These are phyloP conservation scores for Eristalis intricaria DNA, from an alignment of 2,888 invertebrate species.

Conservation along the genomic window DNA sequence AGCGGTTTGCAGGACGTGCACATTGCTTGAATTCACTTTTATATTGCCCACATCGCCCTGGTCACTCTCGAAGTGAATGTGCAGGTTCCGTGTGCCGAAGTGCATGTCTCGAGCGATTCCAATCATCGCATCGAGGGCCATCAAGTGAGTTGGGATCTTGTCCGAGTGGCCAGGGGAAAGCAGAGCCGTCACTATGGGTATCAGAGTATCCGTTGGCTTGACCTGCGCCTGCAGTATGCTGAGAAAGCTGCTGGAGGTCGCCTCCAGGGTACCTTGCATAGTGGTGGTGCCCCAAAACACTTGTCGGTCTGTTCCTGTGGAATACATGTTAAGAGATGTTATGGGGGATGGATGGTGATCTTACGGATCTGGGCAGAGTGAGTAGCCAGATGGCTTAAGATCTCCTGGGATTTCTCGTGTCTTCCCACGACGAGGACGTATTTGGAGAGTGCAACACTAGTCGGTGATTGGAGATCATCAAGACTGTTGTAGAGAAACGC, in stretches of 20 bases:
- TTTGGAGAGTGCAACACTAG: not conserved
- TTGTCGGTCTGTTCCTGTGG: not conserved
- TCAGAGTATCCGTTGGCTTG: constrained; percentile 75
- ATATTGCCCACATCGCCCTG: constrained; percentile 81
- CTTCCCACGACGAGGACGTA: constrained; percentile 35
- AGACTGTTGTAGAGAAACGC: constrained; percentile 8
- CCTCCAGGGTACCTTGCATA: constrained; percentile 72
- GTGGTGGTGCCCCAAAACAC: not conserved
- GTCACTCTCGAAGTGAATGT: constrained; percentile 75
- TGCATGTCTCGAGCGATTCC: constrained; percentile 82
- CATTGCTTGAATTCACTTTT: constrained; percentile 88
- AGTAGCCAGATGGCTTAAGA: not conserved
- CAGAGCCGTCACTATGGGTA: constrained; percentile 87
- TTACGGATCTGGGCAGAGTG: not conserved
- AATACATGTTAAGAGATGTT: not conserved
- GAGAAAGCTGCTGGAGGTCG: constrained; percentile 77
- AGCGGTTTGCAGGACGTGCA: constrained; percentile 88
- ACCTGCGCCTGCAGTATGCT: constrained; percentile 75
- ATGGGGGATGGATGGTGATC: not conserved
- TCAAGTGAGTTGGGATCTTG: constrained; percentile 76
- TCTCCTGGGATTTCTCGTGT: constrained; percentile 23
- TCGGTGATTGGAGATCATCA: not conserved
- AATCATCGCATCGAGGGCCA: constrained; percentile 87
- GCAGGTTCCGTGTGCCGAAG: constrained; percentile 81
- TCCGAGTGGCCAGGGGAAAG: constrained; percentile 81